phyloP scores from a whole-genome alignment of 2,888 invertebrate genomes.

The Thyatira batis region DNA sequence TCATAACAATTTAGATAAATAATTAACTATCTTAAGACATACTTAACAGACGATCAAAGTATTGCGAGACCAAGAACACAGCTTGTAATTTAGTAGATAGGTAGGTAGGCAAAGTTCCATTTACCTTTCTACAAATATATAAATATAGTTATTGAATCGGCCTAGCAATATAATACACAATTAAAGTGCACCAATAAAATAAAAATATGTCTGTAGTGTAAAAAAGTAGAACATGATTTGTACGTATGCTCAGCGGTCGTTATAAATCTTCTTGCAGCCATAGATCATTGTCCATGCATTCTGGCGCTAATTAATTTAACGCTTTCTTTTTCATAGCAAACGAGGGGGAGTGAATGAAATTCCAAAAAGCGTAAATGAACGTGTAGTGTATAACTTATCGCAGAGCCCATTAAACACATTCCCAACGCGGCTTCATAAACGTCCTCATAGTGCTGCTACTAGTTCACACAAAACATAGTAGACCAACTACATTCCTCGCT shows the following conservation, averaged over 20 bases:
- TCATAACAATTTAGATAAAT: too few relatives aligned
- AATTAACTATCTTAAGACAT: too few relatives aligned
- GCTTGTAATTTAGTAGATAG: too few relatives aligned
- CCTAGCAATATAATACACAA: background rate
- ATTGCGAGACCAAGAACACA: too few relatives aligned
- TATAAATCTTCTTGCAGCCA: conserved; percentile 52
- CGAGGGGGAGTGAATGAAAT: conserved; percentile 70
- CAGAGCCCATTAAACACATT: conserved; percentile 69
- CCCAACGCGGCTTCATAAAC: conserved; percentile 51
- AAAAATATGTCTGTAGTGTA: background rate
- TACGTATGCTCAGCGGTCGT: conserved; percentile 15
- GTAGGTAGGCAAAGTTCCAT: too few relatives aligned
- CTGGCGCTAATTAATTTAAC: conserved; percentile 73
- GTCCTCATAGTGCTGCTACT: conserved; percentile 29
- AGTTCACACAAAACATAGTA: background rate
- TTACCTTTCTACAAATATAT: too few relatives aligned
- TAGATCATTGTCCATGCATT: conserved; percentile 65
- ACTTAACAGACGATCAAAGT: too few relatives aligned
- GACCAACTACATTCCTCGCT: background rate
- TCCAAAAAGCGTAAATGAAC: conserved; percentile 72
- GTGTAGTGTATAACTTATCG: conserved; percentile 72
- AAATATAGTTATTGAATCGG: background rate
- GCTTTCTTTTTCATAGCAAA: conserved; percentile 65
- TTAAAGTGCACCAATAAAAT: background rate
- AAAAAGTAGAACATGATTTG: background rate